Conservation (phyloP, 2,797 vertebrate genomes). For the Avahi laniger region DNA sequence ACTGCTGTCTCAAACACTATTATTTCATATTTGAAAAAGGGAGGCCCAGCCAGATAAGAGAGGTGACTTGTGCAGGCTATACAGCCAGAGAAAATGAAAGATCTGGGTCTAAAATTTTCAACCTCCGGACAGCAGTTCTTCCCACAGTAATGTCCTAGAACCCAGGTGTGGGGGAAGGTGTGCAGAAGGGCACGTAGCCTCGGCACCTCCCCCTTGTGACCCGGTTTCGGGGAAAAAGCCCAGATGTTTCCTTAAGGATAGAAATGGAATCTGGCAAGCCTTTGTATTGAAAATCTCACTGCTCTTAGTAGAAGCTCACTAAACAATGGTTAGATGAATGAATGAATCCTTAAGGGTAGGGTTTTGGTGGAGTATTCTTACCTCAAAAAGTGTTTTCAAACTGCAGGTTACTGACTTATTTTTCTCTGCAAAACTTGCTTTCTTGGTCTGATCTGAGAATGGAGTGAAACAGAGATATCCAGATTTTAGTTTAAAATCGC, state of each 20-base stretch:
- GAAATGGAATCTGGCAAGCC: not conserved
- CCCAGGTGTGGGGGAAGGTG: not conserved
- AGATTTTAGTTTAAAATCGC: not conserved
- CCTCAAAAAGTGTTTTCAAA: not conserved
- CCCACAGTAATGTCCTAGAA: not conserved
- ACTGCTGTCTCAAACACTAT: not conserved
- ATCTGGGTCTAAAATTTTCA: not conserved
- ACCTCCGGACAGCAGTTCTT: not conserved
- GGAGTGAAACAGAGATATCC: not conserved
- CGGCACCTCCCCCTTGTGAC: not conserved
- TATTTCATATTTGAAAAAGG: not conserved
- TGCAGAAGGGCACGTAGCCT: not conserved
- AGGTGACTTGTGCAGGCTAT: not conserved
- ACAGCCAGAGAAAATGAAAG: not conserved
- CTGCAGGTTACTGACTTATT: not conserved
- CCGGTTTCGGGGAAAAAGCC: not conserved
- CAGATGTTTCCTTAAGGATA: not conserved
- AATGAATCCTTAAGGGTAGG: not conserved
- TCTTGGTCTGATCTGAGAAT: not conserved
- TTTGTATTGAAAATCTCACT: not conserved
- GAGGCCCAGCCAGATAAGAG: not conserved
- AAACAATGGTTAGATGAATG: too few relatives aligned
- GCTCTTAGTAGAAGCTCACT: not conserved
- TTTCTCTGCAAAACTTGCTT: not conserved
- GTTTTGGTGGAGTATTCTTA: not conserved